These are phyloP conservation scores for Eupithecia subfuscata DNA, from an alignment of 2,888 invertebrate genomes.

Conservation along the genomic window DNA sequence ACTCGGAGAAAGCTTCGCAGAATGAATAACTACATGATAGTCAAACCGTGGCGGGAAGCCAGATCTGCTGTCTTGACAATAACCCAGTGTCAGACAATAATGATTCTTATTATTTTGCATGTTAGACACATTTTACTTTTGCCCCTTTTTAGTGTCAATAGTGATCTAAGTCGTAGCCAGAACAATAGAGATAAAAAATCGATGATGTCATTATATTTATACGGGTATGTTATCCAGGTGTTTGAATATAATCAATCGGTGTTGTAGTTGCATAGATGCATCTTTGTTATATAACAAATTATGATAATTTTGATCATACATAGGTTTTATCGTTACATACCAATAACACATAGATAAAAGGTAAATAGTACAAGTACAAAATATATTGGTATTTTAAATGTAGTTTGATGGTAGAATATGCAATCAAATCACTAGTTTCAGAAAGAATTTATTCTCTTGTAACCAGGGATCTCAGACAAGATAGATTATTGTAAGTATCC, in stretches of 20 bases:
- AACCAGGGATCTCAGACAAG: neutral
- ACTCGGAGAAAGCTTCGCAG: conserved; percentile 25
- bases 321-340: neutral
- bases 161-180: conserved; percentile 43
- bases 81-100: conserved; percentile 85
- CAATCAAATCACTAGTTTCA: conserved; percentile 13
- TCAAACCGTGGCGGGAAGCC: conserved; percentile 70
- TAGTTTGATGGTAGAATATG: neutral
- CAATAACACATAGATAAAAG: neutral
- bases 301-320: neutral
- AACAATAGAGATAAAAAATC: conserved; percentile 34
- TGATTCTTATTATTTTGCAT: conserved; percentile 76
- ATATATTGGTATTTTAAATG: conserved; percentile 10
- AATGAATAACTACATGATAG: conserved; percentile 58
- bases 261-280: neutral
- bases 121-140: conserved; percentile 62
- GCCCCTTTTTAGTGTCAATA: conserved; percentile 57
- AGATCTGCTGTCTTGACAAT: conserved; percentile 83
- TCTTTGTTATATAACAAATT: neutral
- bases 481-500: neutral
- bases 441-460: neutral
- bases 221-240: neutral
- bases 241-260: neutral
- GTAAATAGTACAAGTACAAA: conserved; percentile 11
- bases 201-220: conserved; percentile 5